Base-by-base conservation (phyloP, 2,888 invertebrate species). In the Melangyna quadrimaculata region DNA sequence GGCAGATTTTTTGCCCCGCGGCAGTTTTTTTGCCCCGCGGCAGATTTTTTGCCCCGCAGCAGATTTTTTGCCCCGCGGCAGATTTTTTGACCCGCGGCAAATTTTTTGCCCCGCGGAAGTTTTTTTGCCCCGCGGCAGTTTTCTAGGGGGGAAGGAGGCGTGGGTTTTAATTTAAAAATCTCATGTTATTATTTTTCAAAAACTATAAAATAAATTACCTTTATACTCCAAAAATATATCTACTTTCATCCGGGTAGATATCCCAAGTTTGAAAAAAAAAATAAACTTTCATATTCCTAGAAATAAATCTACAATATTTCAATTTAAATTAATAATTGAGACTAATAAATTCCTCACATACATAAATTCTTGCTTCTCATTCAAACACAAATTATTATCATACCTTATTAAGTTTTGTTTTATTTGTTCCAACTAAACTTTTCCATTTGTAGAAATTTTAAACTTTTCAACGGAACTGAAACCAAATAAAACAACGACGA, bases 281-380 rank as follows among this genome's bases (percentile, higher is more conserved):
- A 2, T 14, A 14, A 53, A 27, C 51, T 53, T 53, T 53, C 3
- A 27, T 12, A 12, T 12, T 57, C 6, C 19, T 9, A 7, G 1
- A 37, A 37, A 59, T 37, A 37, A 22, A 59, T 59, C 59, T 59
- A 22, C 22, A 59, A 19, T 27, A 37, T 59, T 59, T 37, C 59
- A 59, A 59, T 59, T 37, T 59, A 59, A 22, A 59, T 59, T 17
- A 24, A 35, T 37, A 59, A 59, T 37, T 59, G 22, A 59, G 59
- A 37, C 59, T 37, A 37, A 59, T 37, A 59, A 59, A 57, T 32
- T 32, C 32, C 8, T 1, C 17, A 17, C 55, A 55, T 35, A 17
- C 55, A 55, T 35, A 57, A 57, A 59, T 59, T 37, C 17, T 9
- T 19, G 35, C 6, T 19, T 22, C 35, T 22, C 22, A 37, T 19